Evolutionary conservation across 2,113 vertebrate species (phyloP).

Genomic region (Mus spicilegus): DNA sequence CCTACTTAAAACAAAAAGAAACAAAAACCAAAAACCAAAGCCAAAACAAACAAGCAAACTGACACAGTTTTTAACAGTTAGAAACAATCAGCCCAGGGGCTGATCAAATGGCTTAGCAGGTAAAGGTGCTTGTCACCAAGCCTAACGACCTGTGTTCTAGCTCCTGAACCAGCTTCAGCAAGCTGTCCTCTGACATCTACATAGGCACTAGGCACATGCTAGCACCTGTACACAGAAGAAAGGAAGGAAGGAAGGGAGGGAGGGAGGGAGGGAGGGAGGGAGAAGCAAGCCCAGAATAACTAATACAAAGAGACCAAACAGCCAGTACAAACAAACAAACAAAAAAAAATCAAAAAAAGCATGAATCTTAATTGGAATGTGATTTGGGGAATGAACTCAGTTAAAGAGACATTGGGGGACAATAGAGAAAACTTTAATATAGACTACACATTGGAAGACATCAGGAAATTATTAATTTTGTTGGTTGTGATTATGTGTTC

Average conservation of each 20-base stretch:
- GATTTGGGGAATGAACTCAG: neutral
- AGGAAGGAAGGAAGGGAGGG: neutral
- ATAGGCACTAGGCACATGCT: neutral
- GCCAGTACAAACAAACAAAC: neutral
- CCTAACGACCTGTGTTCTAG: neutral
- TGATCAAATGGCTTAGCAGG: neutral
- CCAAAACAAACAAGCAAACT: neutral
- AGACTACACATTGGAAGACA: neutral
- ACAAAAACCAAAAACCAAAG: neutral
- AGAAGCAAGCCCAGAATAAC: neutral
- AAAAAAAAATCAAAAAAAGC: neutral
- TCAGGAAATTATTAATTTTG: constrained; percentile 52
- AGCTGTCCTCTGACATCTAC: neutral
- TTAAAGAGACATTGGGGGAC: constrained; percentile 30
- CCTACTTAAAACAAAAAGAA: neutral
- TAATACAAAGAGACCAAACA: neutral
- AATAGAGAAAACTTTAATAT: constrained; percentile 19
- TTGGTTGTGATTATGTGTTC: neutral
- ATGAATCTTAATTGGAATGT: constrained; percentile 17
- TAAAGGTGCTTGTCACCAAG: neutral
- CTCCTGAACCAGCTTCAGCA: neutral
- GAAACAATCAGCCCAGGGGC: neutral
- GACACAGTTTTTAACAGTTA: neutral
- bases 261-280: neutral
- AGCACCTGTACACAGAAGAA: neutral